phyloP scores from a whole-genome alignment of 2,888 invertebrate genomes.

The Drosophila vallismaia region DNA sequence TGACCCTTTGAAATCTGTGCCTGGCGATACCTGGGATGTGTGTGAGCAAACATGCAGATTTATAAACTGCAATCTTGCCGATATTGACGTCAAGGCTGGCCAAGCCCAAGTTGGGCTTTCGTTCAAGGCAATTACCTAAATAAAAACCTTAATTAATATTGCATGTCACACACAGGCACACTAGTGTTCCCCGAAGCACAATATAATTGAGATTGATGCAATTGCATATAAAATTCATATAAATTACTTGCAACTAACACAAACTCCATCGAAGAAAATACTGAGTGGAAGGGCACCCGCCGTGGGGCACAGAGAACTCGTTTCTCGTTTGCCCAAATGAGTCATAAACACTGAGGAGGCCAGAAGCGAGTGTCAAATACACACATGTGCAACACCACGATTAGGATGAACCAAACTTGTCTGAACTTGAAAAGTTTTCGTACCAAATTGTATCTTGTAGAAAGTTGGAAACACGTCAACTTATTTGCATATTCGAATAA shows the following conservation, averaged over 20 bases:
- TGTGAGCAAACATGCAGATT: conserved; percentile 24
- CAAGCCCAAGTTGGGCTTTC: conserved; percentile 40
- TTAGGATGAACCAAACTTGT: conserved; percentile 54
- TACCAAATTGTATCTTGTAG: neutral
- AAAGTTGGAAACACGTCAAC: conserved; percentile 10
- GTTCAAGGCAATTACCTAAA: conserved; percentile 65
- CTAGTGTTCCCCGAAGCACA: conserved; percentile 48
- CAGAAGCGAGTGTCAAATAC: conserved; percentile 45
- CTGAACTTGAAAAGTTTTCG: conserved; percentile 38
- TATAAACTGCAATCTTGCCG: conserved; percentile 22
- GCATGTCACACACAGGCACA: conserved; percentile 51
- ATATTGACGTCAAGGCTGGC: conserved; percentile 23
- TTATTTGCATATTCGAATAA: conserved; percentile 2
- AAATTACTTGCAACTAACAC: conserved; percentile 60
- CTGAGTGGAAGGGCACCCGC: conserved; percentile 23
- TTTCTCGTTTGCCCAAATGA: conserved; percentile 63
- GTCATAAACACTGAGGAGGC: conserved; percentile 68
- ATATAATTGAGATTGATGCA: conserved; percentile 75
- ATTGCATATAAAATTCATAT: conserved; percentile 73
- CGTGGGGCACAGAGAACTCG: conserved; percentile 49
- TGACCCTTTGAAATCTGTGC: conserved; percentile 60
- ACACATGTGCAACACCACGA: conserved; percentile 38
- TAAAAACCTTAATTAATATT: conserved; percentile 75
- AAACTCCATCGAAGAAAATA: conserved; percentile 16
- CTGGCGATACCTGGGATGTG: conserved; percentile 1